Conservation (phyloP, 2,888 invertebrate species). For the Cryptophagus acutangulus region DNA sequence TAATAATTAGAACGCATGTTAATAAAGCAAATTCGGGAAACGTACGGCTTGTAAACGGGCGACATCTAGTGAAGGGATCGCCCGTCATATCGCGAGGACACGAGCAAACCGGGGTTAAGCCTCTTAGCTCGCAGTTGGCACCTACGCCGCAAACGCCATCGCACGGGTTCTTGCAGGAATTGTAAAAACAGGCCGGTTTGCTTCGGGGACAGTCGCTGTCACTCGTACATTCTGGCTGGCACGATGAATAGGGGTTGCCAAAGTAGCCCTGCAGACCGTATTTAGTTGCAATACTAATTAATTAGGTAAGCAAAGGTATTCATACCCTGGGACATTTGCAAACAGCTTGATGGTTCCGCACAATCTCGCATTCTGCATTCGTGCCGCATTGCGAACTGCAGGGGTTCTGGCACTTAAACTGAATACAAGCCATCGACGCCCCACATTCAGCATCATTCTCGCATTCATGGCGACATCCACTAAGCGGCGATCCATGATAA, state of each 20-base stretch:
- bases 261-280: constrained; percentile 51
- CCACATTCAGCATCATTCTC: constrained; percentile 72
- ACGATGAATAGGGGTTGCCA: constrained; percentile 71
- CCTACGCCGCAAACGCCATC: constrained; percentile 73
- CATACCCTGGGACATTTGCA: constrained; percentile 75
- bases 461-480: constrained; percentile 79
- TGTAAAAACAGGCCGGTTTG: constrained; percentile 75
- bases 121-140: constrained; percentile 75
- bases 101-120: constrained; percentile 77
- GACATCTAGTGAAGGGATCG: constrained; percentile 76
- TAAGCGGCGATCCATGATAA: constrained; percentile 69
- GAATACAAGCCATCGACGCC: constrained; percentile 64
- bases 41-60: constrained; percentile 74
- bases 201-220: constrained; percentile 74
- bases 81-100: constrained; percentile 85
- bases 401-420: constrained; percentile 71
- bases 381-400: constrained; percentile 68
- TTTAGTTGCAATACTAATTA: neutral
- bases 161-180: constrained; percentile 80
- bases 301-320: constrained; percentile 1
- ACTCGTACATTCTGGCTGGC: constrained; percentile 74
- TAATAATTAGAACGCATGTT: neutral
- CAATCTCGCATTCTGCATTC: constrained; percentile 72
- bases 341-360: constrained; percentile 67
- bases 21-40: constrained; percentile 14